Base-by-base conservation (phyloP, 1,140 invertebrate species). In the Calephelis nemesis region DNA sequence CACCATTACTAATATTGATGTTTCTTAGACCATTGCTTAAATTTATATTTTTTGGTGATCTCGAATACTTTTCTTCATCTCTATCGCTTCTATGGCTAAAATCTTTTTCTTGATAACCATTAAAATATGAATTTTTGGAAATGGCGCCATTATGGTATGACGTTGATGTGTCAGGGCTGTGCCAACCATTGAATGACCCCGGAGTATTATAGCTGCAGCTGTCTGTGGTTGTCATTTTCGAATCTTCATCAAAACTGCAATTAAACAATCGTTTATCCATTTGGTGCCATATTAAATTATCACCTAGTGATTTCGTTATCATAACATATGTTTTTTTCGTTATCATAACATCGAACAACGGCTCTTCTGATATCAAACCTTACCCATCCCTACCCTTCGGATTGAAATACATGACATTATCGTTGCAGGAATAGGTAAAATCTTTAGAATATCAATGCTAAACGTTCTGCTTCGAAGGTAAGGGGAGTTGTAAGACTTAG, bases 221-320 rank as follows among this genome's bases (percentile, higher is more conserved):
- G 63, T 91, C 89, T 67, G 91, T 90, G 58, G 90, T 91, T 49
- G 92, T 92, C 85, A 92, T 92, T 80, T 92, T 92, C 0, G 92
- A 92, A 75, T 93, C 92, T 67, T 92, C 92, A 66, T 93, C 92
- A 68, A 88, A 92, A 64, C 92, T 93, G 70, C 13, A 60, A 60
- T 7, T 11, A 30, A 30, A 15, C 15, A 60, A 60, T 11, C 54
- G 15, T 15, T 30, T 4, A 4, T 30, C 30, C 30, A 30, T 30
- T 30, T 2, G 30, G 30, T 4, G 30, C 30, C 4, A 30, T 30
- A 4, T 30, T 30, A 30, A 30, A 30, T 30, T 30, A 30, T 30
- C 30, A 30, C 30, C 30, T 2, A 30, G 30, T 30, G 30, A 30
- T 30, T 30, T 30, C 30, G 4, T 30, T 30, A 30, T 30, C 30